Evolutionary conservation across 2,113 vertebrate genomes (phyloP).

Genomic region (Microcebus murinus): DNA sequence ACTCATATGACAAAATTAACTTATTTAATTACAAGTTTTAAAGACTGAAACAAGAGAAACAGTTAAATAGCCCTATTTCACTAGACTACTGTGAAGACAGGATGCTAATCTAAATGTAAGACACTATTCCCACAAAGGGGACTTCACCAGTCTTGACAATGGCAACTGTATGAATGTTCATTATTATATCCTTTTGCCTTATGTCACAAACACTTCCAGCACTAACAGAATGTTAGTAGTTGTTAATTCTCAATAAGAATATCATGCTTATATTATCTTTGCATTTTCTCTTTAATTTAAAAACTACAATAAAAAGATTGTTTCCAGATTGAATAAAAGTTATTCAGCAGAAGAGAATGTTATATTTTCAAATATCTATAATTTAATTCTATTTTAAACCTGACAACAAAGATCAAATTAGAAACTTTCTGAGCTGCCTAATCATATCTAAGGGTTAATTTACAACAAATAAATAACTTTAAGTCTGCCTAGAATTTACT

Average conservation of each 20-base stretch:
- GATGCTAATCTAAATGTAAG: slow-evolving; percentile 13
- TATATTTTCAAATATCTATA: slow-evolving; percentile 53
- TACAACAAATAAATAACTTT: slow-evolving; percentile 42
- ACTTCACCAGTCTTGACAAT: neutral
- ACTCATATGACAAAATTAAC: neutral
- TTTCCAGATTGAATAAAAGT: slow-evolving; percentile 54
- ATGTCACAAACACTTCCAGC: slow-evolving; percentile 50
- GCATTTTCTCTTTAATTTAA: slow-evolving; percentile 54
- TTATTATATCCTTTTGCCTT: slow-evolving; percentile 26
- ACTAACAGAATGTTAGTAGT: slow-evolving; percentile 53
- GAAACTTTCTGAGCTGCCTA: neutral
- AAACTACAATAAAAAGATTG: slow-evolving; percentile 61
- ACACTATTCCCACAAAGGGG: neutral
- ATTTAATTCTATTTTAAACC: slow-evolving; percentile 62
- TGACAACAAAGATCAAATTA: slow-evolving; percentile 50
- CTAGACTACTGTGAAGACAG: neutral
- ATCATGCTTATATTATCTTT: neutral
- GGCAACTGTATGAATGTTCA: neutral
- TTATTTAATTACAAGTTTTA: slow-evolving; percentile 19
- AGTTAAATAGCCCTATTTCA: neutral
- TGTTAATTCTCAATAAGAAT: slow-evolving; percentile 52
- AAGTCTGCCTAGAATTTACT: slow-evolving; percentile 44
- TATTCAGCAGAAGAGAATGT: slow-evolving; percentile 29
- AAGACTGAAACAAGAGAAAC: slow-evolving; percentile 19
- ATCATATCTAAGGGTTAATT: slow-evolving; percentile 24